Conservation (phyloP, 1,140 invertebrate genomes). For the Aphidius ervi region DNA sequence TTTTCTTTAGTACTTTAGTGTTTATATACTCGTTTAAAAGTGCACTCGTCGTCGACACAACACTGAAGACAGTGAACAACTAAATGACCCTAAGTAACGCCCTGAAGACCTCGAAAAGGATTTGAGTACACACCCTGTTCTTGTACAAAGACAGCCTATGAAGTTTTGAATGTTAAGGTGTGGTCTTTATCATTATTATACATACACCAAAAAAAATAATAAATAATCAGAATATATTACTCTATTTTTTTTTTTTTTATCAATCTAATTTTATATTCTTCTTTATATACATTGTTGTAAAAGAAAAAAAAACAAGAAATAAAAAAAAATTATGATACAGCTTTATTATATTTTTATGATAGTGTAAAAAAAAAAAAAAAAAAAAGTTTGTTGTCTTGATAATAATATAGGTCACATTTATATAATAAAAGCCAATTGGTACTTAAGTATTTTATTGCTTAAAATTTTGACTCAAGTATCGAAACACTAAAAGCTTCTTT, state of each 20-base stretch:
- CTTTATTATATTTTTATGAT: too few species aligned
- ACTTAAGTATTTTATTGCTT: too few species aligned
- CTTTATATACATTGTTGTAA: too few species aligned
- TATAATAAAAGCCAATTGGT: not conserved
- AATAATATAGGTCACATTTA: not conserved
- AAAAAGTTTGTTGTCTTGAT: not conserved
- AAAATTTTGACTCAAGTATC: conserved; percentile 1
- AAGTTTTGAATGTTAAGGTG: conserved; percentile 1
- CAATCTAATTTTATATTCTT: too few species aligned
- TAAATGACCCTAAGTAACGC: conserved; percentile 18
- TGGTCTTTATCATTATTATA: conserved; percentile 6
- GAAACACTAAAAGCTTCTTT: conserved; percentile 12
- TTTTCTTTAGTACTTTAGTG: too few species aligned
- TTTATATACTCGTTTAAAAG: not conserved
- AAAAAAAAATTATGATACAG: too few species aligned
- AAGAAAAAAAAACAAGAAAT: too few species aligned
- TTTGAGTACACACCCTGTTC: conserved; percentile 14
- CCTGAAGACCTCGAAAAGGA: conserved; percentile 15
- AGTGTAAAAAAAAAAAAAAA: too few species aligned
- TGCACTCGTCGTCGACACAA: not conserved
- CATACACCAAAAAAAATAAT: not conserved
- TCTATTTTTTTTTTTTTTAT: not conserved
- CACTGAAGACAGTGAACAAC: conserved; percentile 5
- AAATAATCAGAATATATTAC: not conserved
- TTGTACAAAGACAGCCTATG: not conserved